phyloP scores from a whole-genome alignment of 2,888 invertebrate genomes.

The Athalia circularis region DNA sequence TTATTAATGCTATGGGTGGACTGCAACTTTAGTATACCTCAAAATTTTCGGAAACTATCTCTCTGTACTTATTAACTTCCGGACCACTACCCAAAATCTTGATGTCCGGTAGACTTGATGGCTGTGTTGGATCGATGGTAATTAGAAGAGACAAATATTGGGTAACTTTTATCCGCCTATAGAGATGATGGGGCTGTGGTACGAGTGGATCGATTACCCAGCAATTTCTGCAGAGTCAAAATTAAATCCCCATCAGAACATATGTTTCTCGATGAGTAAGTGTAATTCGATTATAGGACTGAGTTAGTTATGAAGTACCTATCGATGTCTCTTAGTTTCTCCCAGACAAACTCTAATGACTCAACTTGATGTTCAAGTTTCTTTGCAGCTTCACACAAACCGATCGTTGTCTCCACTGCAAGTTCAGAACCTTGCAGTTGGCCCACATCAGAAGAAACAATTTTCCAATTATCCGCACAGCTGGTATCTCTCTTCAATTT shows the following conservation, averaged over 20 bases:
- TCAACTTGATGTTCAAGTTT: conserved; percentile 61
- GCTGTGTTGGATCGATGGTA: conserved; percentile 62
- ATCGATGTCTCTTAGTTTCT: conserved; percentile 64
- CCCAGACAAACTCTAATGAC: conserved; percentile 60
- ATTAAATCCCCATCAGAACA: background rate
- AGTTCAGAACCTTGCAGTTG: conserved; percentile 56
- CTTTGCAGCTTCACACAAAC: conserved; percentile 56
- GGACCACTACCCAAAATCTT: conserved; percentile 65
- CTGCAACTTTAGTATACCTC: conserved; percentile 53
- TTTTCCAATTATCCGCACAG: conserved; percentile 56
- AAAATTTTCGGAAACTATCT: conserved; percentile 59
- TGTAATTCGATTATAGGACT: too few relatives aligned
- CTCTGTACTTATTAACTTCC: conserved; percentile 61
- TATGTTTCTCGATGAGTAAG: background rate
- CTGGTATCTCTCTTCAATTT: conserved; percentile 54
- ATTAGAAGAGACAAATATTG: conserved; percentile 63
- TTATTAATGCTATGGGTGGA: conserved; percentile 4
- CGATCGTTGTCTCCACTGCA: conserved; percentile 56
- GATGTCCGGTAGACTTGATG: conserved; percentile 62
- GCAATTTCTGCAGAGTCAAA: conserved; percentile 61
- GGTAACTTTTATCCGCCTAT: conserved; percentile 67
- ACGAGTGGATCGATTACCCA: conserved; percentile 67
- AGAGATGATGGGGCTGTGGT: conserved; percentile 67
- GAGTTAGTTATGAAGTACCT: conserved; percentile 53
- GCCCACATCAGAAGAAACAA: conserved; percentile 64